Evolutionary conservation across 2,113 vertebrate genomes (phyloP).

Genomic region (Tonatia bakeri): DNA sequence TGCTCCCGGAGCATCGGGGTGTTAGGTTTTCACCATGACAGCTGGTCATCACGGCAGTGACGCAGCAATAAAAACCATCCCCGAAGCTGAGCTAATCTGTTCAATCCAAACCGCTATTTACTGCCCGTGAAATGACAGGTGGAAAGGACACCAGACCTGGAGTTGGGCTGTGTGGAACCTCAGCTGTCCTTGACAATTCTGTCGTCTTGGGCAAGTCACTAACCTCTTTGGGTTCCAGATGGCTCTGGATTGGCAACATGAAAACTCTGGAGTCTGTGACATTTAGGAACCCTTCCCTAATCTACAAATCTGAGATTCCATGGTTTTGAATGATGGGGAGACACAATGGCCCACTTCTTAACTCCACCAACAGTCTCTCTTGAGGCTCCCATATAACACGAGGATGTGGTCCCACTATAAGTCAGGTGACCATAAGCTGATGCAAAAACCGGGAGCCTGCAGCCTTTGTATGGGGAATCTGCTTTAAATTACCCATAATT

Average conservation of each 20-base stretch:
- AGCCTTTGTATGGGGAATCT: not conserved
- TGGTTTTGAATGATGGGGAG: not conserved
- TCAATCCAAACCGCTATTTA: not conserved
- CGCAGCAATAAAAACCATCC: not conserved
- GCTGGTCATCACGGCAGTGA: not conserved
- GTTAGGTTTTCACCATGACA: not conserved
- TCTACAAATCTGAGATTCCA: not conserved
- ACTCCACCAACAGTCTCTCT: not conserved
- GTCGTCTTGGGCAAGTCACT: not conserved
- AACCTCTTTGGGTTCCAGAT: not conserved
- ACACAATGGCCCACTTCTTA: not conserved
- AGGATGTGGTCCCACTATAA: not conserved
- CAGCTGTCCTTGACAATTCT: not conserved
- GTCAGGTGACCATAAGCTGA: not conserved
- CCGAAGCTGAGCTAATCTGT: not conserved
- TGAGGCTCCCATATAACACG: not conserved
- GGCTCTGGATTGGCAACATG: not conserved
- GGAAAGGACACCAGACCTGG: not conserved
- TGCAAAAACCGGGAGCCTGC: not conserved
- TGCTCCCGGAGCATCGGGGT: not conserved
- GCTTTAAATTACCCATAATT: not conserved
- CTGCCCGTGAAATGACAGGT: fast-evolving
- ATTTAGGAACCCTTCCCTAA: not conserved
- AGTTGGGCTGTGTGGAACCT: not conserved
- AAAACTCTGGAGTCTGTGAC: not conserved